Conservation (phyloP, 2,888 invertebrate genomes). For the Bellardia pandia region DNA sequence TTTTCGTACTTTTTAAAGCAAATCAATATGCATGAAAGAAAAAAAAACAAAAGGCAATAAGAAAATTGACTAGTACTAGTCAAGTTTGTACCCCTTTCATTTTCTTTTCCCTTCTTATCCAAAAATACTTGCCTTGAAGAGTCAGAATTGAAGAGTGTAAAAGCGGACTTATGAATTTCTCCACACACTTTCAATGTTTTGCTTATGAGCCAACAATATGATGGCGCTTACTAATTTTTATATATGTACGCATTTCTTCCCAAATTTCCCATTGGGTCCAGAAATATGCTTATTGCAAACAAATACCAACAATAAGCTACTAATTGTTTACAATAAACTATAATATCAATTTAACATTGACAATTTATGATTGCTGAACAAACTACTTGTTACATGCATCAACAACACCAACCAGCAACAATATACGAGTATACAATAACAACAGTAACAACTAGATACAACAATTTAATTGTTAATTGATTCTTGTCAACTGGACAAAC, state of each 20-base stretch:
- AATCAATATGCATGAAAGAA: too few species aligned
- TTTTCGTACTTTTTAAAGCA: too few species aligned
- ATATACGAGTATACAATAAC: neutral
- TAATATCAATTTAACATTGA: constrained; percentile 56
- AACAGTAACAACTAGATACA: neutral
- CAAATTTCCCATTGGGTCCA: constrained; percentile 15
- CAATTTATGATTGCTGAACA: constrained; percentile 39
- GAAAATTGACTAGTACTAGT: too few species aligned
- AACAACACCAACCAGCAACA: neutral
- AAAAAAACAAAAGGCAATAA: too few species aligned
- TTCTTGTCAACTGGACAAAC: constrained; percentile 55
- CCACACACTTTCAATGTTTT: too few species aligned
- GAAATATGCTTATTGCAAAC: neutral
- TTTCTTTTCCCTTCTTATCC: too few species aligned
- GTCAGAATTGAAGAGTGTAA: too few species aligned
- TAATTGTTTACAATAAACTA: neutral
- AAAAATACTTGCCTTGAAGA: too few species aligned
- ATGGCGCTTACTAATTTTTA: too few species aligned
- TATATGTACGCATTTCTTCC: neutral
- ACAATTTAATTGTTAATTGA: constrained; percentile 59
- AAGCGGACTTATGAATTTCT: too few species aligned
- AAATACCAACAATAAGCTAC: neutral
- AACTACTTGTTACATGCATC: neutral
- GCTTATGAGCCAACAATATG: too few species aligned
- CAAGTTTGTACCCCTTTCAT: too few species aligned